These are phyloP conservation scores for Columba livia DNA, from an alignment of 2,113 vertebrate species.

Conservation along the genomic window DNA sequence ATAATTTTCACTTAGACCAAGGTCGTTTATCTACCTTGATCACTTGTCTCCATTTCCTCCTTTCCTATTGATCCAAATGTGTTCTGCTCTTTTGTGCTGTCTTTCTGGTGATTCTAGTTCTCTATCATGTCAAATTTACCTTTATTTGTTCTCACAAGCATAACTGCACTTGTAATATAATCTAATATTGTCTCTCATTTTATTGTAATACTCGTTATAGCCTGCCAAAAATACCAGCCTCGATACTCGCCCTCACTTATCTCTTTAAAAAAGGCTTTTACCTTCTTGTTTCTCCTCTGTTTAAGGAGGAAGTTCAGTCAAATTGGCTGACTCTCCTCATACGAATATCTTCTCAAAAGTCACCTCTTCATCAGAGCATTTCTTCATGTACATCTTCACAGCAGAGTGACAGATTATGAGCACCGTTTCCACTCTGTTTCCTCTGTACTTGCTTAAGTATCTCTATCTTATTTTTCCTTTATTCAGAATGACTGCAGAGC, in stretches of 20 bases:
- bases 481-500: not conserved
- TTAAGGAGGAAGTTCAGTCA: not conserved
- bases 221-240: not conserved
- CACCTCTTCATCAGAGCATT: not conserved
- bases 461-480: not conserved
- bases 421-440: not conserved
- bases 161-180: not conserved
- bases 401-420: not conserved
- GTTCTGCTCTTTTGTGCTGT: not conserved
- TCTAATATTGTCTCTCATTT: not conserved
- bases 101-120: not conserved
- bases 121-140: not conserved
- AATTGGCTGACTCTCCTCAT: not conserved
- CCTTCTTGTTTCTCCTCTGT: not conserved
- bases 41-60: not conserved
- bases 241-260: not conserved
- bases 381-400: not conserved
- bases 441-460: not conserved
- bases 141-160: not conserved
- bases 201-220: not conserved
- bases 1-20: not conserved
- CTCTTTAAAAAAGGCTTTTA: not conserved
- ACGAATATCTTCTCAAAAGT: not conserved
- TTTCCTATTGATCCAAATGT: not conserved
- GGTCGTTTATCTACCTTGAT: not conserved